phyloP scores from a whole-genome alignment of 2,888 invertebrate genomes.

The Lasioglossum leucozonium region DNA sequence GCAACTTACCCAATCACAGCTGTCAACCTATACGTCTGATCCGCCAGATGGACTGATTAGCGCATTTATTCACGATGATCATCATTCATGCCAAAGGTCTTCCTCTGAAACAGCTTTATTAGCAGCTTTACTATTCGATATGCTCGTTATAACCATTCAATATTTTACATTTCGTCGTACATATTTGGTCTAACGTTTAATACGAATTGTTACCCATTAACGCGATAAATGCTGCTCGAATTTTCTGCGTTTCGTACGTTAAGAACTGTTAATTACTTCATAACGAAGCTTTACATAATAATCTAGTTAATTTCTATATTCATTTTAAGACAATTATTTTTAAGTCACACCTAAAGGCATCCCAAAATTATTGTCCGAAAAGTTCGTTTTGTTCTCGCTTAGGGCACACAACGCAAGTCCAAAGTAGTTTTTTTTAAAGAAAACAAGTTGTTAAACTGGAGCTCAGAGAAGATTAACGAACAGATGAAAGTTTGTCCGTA shows the following conservation, averaged over 20 bases:
- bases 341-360: too few relatives aligned
- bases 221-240: background rate
- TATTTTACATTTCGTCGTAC: background rate
- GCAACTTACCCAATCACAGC: constrained; percentile 25
- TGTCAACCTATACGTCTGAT: constrained; percentile 29
- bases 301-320: background rate
- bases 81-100: constrained; percentile 14
- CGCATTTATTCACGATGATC: constrained; percentile 38
- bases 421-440: background rate
- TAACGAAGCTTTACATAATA: background rate
- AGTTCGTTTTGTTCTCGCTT: background rate
- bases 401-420: too few relatives aligned
- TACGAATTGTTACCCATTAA: background rate
- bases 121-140: background rate
- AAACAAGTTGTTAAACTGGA: background rate
- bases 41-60: constrained; percentile 29
- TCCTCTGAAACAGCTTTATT: background rate
- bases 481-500: background rate
- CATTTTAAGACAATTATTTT: background rate
- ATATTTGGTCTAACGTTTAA: background rate
- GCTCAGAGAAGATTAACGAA: background rate
- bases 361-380: background rate
- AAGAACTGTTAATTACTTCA: background rate
- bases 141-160: background rate
- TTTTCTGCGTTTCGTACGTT: background rate